Evolutionary conservation across 2,797 vertebrate species (phyloP), one percentile per base, ranked within the genome.

Genomic region (Bovichtus diacanthus): DNA sequence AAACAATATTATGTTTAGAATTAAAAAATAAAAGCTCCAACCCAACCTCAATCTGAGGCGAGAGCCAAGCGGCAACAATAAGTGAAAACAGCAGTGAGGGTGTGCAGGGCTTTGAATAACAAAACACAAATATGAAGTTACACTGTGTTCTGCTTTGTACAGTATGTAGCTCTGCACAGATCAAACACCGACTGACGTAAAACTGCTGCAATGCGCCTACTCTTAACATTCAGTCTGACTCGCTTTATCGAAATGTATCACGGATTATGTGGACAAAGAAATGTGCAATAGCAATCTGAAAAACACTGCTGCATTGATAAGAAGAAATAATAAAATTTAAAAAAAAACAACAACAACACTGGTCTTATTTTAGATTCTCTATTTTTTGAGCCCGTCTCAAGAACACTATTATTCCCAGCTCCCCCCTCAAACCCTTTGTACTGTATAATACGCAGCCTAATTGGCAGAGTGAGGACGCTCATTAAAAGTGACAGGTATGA

Each of bases 401-500:
- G 29, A 67, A 21, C 44, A 34, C 21, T 63, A 11, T 46, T 74
- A 46, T 61, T 71, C 31, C 47, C 62, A 64, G 46, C 70, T 27
- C 36, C 18, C n/a, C 54, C 38, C 21, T 38, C n/a, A 46, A 23
- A 69, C 53, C 61, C 27, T 21, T 21, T 46, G 44, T 21, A 25
- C 39, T 72, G 31, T 18, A 61, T 9, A 25, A 64, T 27, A 6
- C 60, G 9, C 55, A 41, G 27, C n/a, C 36, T 88, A 91, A 90
- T 85, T 86, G 78, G 51, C 5, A 10, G 38, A 67, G 51, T 23
- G 41, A 64, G 68, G 25, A n/a, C 2, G 9, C 74, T 87, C 55
- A 82, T 90, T 91, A 87, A 83, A 83, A 85, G 27, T 78, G 82
- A 82, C 84, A 82, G 75, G 65, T 81, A 76, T 39, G 55, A 80